phyloP scores from a whole-genome alignment of 2,888 invertebrate genomes.

The Pomacea canaliculata region DNA sequence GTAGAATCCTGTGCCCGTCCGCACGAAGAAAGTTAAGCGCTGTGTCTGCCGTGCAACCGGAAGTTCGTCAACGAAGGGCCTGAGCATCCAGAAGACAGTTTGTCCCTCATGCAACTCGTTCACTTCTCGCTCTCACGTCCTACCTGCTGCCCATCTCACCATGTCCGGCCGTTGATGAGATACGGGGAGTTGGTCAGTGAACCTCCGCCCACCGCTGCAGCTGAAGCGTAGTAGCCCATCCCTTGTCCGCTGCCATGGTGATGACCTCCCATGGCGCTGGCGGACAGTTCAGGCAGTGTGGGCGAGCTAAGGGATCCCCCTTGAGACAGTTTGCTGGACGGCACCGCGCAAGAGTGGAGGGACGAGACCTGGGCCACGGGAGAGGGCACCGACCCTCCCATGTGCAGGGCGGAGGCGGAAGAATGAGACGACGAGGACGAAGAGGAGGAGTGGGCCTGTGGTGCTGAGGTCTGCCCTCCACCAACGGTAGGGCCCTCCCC shows the following conservation, averaged over 20 bases:
- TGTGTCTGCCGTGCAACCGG: too few species aligned
- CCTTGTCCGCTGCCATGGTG: slow-evolving; percentile 34
- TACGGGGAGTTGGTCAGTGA: slow-evolving; percentile 53
- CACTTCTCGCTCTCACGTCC: background rate
- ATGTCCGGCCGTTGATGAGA: slow-evolving; percentile 57
- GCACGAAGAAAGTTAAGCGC: too few species aligned
- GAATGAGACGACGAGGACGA: slow-evolving; percentile 9
- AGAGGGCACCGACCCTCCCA: slow-evolving; percentile 11
- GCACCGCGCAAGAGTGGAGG: slow-evolving; percentile 41
- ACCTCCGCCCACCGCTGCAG: slow-evolving; percentile 49
- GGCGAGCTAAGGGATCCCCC: slow-evolving; percentile 31
- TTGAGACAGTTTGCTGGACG: slow-evolving; percentile 42
- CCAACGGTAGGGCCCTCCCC: slow-evolving; percentile 31
- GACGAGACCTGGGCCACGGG: slow-evolving; percentile 16
- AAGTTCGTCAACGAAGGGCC: too few species aligned
- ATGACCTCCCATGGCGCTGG: slow-evolving; percentile 22
- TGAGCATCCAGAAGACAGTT: too few species aligned
- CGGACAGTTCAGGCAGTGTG: slow-evolving; percentile 34
- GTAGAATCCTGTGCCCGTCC: too few species aligned
- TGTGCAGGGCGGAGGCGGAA: slow-evolving; percentile 20
- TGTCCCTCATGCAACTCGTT: too few species aligned
- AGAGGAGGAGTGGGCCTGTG: slow-evolving; percentile 16
- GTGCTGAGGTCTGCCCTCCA: slow-evolving; percentile 41
- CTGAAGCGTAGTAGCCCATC: slow-evolving; percentile 49
- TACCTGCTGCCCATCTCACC: slow-evolving; percentile 37